Percentiles rank a stretch among this genome's conserved stretches.
phyloP scores from a whole-genome alignment of 2,888 invertebrate genomes.

The Xanthia icteritia region DNA sequence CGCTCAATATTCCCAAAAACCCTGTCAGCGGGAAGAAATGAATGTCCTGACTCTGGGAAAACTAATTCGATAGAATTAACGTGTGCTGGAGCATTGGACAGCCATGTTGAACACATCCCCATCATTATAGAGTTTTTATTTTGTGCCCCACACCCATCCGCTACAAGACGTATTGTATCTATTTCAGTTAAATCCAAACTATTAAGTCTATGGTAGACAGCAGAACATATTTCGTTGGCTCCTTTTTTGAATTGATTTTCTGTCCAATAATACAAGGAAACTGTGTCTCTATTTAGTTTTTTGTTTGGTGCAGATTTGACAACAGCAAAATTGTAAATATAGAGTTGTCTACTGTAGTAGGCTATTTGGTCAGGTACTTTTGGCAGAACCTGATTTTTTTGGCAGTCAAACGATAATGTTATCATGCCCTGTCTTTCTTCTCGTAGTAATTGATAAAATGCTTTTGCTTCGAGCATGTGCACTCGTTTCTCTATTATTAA shows the following conservation, averaged over 20 bases:
- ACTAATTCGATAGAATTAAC: neutral
- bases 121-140: slow-evolving; percentile 49
- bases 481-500: slow-evolving; percentile 11
- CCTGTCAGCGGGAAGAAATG: no score
- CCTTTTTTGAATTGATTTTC: slow-evolving; percentile 20
- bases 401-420: neutral
- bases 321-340: slow-evolving; percentile 4
- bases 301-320: slow-evolving; percentile 7
- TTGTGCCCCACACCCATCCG: slow-evolving; percentile 51
- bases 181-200: slow-evolving; percentile 17
- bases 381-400: neutral
- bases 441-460: neutral
- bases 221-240: slow-evolving; percentile 26
- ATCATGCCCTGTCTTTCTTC: neutral
- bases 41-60: no score
- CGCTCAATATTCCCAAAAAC: no score
- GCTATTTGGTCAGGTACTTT: neutral
- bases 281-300: neutral
- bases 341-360: neutral
- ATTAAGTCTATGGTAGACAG: slow-evolving; percentile 29
- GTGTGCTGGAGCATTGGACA: slow-evolving; percentile 19
- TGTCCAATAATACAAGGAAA: slow-evolving; percentile 19
- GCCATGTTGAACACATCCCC: slow-evolving; percentile 35
- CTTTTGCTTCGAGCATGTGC: slow-evolving; percentile 36
- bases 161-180: slow-evolving; percentile 25